Evolutionary conservation across 2,888 invertebrate genomes (phyloP).

Genomic region (Trichopria drosophilae): DNA sequence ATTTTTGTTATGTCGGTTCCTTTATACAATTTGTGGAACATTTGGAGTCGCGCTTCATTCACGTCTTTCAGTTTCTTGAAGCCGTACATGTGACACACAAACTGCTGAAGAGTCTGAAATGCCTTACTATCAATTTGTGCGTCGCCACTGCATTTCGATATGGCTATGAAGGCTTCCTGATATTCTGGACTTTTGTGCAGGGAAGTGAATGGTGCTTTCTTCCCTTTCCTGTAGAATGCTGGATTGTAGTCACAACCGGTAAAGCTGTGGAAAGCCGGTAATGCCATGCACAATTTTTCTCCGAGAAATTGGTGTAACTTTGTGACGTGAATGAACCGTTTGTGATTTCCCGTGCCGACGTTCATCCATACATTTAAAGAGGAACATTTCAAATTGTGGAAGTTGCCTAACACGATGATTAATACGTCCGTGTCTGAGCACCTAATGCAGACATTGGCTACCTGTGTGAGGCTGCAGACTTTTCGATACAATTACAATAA

Average conservation of each 20-base stretch:
- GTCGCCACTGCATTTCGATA: too few species aligned
- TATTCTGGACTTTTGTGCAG: conserved; percentile 1
- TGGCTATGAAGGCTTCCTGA: conserved; percentile 13
- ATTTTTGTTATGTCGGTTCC: too few species aligned
- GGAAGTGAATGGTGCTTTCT: conserved; percentile 10
- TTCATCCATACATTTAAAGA: background rate
- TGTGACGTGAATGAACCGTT: too few species aligned
- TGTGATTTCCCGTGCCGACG: too few species aligned
- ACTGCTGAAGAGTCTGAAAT: too few species aligned
- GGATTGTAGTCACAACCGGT: conserved; percentile 30
- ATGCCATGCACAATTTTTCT: background rate
- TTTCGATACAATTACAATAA: too few species aligned
- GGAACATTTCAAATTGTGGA: conserved; percentile 9
- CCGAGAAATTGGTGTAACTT: too few species aligned
- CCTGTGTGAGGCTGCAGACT: too few species aligned
- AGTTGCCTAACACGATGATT: conserved; percentile 10
- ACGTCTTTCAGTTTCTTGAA: background rate
- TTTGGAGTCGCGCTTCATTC: conserved; percentile 9
- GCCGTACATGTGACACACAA: background rate
- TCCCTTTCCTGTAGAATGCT: conserved; percentile 29
- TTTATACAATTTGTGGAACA: too few species aligned
- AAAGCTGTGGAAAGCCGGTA: conserved; percentile 31
- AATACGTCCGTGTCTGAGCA: conserved; percentile 14
- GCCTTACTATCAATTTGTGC: too few species aligned
- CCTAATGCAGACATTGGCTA: too few species aligned